Evolutionary conservation across 2,113 vertebrate species (phyloP).

Genomic region (Phrynosoma blainvillii): DNA sequence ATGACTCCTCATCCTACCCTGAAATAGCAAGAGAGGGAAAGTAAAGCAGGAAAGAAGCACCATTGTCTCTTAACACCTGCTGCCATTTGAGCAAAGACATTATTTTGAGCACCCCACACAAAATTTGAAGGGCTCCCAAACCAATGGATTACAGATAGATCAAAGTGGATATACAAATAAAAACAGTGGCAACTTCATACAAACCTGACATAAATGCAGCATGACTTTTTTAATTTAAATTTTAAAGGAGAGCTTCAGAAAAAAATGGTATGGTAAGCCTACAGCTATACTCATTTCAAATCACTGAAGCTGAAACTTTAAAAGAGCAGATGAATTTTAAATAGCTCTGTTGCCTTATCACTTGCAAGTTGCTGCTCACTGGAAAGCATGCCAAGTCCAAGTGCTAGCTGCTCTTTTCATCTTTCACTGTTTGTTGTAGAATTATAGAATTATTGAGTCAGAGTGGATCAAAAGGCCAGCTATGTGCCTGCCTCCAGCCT

Average conservation of each 20-base stretch:
- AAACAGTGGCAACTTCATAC: constrained; percentile 28
- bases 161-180: constrained; percentile 27
- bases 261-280: constrained; percentile 24
- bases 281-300: constrained; percentile 42
- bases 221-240: constrained; percentile 45
- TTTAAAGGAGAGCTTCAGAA: constrained; percentile 43
- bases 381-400: constrained; percentile 57
- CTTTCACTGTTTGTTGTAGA: constrained; percentile 27
- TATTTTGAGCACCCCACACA: constrained; percentile 20
- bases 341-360: constrained; percentile 27
- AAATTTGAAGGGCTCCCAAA: constrained; percentile 18
- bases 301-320: constrained; percentile 36
- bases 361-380: constrained; percentile 43
- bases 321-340: constrained; percentile 45
- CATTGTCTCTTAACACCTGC: background rate
- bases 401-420: constrained; percentile 26
- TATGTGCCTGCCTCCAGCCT: background rate
- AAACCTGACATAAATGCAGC: constrained; percentile 43
- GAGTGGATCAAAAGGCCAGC: constrained; percentile 15
- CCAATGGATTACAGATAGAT: constrained; percentile 12
- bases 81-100: constrained; percentile 35
- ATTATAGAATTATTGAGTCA: constrained; percentile 13
- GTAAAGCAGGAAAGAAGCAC: constrained; percentile 13
- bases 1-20: background rate
- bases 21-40: constrained; percentile 9